These are phyloP conservation scores for Bothrops jararaca DNA, from an alignment of 2,113 vertebrate genomes.

Conservation along the genomic window DNA sequence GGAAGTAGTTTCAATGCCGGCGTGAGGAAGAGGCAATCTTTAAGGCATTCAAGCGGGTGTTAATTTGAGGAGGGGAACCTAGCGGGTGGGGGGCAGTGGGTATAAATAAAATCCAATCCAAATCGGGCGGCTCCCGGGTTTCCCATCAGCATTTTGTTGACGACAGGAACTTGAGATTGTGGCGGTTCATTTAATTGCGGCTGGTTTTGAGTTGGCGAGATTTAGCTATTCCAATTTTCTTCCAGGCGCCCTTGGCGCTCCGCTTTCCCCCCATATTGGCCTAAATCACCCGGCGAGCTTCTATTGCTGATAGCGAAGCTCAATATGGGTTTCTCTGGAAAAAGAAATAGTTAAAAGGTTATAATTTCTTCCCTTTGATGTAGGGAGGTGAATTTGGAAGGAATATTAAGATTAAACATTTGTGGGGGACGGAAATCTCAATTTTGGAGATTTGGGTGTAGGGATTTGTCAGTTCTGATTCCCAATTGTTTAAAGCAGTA, in stretches of 20 bases:
- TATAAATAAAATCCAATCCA: background rate
- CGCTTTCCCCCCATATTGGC: background rate
- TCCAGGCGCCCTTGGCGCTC: background rate
- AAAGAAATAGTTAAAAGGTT: background rate
- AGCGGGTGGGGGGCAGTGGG: background rate
- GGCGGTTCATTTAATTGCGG: background rate
- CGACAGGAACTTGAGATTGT: background rate
- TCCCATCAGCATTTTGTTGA: background rate
- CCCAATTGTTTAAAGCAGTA: background rate
- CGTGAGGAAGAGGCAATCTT: background rate
- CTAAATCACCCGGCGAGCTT: background rate
- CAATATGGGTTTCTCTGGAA: background rate
- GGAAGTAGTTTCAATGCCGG: background rate
- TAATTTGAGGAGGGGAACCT: background rate
- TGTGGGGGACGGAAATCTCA: background rate
- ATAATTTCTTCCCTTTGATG: background rate
- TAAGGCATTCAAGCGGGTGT: background rate
- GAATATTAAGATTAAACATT: background rate
- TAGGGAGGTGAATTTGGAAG: background rate
- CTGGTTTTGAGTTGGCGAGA: background rate
- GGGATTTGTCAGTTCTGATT: background rate
- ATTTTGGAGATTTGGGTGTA: background rate
- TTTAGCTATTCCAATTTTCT: background rate
- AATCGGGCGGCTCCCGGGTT: background rate
- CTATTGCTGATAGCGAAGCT: background rate